These are phyloP conservation scores for Hippocampus comes DNA, from an alignment of 2,113 vertebrate species.

Conservation along the genomic window DNA sequence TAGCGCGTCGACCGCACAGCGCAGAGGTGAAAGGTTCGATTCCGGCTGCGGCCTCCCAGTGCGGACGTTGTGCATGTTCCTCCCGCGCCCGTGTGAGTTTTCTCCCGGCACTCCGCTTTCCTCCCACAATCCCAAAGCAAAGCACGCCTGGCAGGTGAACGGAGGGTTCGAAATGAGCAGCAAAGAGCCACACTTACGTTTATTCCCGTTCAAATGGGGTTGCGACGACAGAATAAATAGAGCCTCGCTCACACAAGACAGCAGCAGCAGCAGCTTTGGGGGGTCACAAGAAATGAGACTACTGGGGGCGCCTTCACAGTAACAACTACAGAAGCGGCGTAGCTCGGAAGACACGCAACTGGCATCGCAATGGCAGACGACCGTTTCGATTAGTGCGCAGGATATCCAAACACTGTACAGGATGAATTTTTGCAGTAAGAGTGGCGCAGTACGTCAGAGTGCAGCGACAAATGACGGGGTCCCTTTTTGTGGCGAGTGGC, in stretches of 20 bases:
- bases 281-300: slow-evolving; percentile 62
- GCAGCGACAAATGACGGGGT: slow-evolving; percentile 18
- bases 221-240: slow-evolving; percentile 72
- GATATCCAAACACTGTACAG: slow-evolving; percentile 46
- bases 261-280: slow-evolving; percentile 44
- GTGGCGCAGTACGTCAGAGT: slow-evolving; percentile 30
- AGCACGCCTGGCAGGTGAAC: too few relatives aligned
- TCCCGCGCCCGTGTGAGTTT: too few relatives aligned
- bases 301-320: slow-evolving; percentile 64
- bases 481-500: slow-evolving; percentile 18
- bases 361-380: background rate
- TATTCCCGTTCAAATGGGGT: slow-evolving; percentile 64
- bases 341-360: slow-evolving; percentile 50
- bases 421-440: slow-evolving; percentile 39
- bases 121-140: too few relatives aligned
- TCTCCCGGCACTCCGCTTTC: too few relatives aligned
- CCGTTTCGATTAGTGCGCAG: background rate
- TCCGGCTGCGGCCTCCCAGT: too few relatives aligned
- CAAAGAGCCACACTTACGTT: slow-evolving; percentile 25
- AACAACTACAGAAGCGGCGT: slow-evolving; percentile 46
- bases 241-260: slow-evolving; percentile 57
- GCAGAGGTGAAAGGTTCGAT: too few relatives aligned
- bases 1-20: too few relatives aligned
- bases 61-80: too few relatives aligned
- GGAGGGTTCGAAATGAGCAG: too few relatives aligned